Evolutionary conservation across 2,113 vertebrate species (phyloP).

Genomic region (Istiophorus platypterus): DNA sequence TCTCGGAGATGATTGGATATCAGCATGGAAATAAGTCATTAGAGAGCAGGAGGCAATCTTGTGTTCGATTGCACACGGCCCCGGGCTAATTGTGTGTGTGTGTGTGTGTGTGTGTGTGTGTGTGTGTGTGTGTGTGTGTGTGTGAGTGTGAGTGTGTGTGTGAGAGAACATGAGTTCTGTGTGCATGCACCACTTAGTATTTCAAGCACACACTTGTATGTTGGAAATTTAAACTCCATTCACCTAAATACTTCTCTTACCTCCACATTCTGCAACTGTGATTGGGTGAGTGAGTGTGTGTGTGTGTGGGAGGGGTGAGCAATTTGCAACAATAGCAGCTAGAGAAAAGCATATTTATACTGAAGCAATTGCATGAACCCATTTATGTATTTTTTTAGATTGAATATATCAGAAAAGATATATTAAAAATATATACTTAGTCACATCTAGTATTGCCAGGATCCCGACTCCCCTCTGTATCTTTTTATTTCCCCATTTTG

Average conservation of each 20-base stretch:
- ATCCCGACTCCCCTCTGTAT: neutral
- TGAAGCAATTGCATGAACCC: too few relatives aligned
- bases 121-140: conserved; percentile 35
- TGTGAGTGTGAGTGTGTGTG: conserved; percentile 33
- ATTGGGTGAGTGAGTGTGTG: neutral
- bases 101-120: neutral
- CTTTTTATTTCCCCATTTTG: neutral
- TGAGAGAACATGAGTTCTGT: neutral
- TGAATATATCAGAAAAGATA: neutral
- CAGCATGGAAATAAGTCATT: conserved; percentile 60
- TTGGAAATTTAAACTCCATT: neutral
- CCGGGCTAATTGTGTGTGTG: neutral
- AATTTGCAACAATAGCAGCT: too few relatives aligned
- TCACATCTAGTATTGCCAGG: neutral
- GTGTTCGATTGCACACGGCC: conserved; percentile 55
- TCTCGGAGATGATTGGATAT: conserved; percentile 56
- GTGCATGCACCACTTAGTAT: neutral
- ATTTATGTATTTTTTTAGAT: neutral
- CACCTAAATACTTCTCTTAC: neutral
- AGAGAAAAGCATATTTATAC: neutral
- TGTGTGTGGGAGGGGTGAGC: neutral
- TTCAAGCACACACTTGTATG: neutral
- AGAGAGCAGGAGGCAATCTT: conserved; percentile 56
- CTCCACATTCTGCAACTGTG: neutral
- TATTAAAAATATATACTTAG: neutral